Evolutionary conservation across 2,113 vertebrate species (phyloP).

Genomic region (Heloderma charlesbogerti): DNA sequence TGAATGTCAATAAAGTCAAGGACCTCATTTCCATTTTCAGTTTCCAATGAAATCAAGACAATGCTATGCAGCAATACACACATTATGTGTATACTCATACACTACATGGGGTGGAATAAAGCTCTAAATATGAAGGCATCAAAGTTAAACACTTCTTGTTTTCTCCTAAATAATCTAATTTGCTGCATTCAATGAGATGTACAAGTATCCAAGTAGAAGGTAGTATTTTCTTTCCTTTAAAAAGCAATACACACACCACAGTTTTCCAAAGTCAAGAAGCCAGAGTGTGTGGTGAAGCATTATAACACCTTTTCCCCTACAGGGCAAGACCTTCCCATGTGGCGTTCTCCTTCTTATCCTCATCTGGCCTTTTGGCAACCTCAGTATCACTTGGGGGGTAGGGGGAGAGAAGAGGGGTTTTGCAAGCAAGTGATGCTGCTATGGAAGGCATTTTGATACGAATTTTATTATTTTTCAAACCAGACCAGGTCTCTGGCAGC

Average conservation of each 20-base stretch:
- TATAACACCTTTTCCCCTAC: background rate
- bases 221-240: background rate
- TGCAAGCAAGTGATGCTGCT: background rate
- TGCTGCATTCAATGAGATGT: slow-evolving; percentile 50
- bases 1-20: slow-evolving; percentile 56
- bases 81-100: background rate
- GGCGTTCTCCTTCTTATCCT: background rate
- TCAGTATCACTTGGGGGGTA: background rate
- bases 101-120: slow-evolving; percentile 25
- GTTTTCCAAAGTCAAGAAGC: slow-evolving; percentile 61
- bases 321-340: slow-evolving; percentile 14
- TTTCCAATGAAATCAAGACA: slow-evolving; percentile 39
- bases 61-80: background rate
- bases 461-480: background rate
- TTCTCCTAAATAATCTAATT: slow-evolving; percentile 37
- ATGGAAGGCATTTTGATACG: background rate
- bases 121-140: slow-evolving; percentile 40
- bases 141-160: slow-evolving; percentile 58
- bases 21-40: slow-evolving; percentile 15
- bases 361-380: background rate
- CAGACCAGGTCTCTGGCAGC: background rate
- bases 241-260: slow-evolving; percentile 46
- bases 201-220: slow-evolving; percentile 32
- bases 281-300: background rate
- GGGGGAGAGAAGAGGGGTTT: background rate